Evolutionary conservation across 1,140 invertebrate species (phyloP).

Genomic region (Caenorhabditis latens): DNA sequence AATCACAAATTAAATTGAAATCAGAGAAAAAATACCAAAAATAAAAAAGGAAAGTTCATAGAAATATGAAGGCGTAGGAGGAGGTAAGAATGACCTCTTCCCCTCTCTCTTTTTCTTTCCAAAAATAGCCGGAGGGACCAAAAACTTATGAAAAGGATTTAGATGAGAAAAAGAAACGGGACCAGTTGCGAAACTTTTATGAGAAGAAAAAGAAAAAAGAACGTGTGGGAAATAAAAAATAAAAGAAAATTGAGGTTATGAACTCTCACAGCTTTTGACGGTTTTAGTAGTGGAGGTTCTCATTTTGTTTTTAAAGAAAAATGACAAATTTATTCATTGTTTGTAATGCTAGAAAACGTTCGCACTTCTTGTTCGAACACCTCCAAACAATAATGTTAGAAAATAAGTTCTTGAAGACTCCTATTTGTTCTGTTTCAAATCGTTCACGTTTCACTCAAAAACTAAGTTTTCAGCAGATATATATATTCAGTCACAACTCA

Average conservation of each 20-base stretch:
- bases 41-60: not conserved
- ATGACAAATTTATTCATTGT: too few relatives aligned
- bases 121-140: slow-evolving; percentile 48
- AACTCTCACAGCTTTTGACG: too few relatives aligned
- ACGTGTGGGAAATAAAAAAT: not conserved
- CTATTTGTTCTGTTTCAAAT: too few relatives aligned
- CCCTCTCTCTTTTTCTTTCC: not conserved
- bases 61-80: not conserved
- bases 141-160: slow-evolving; percentile 11
- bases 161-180: not conserved
- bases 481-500: too few relatives aligned
- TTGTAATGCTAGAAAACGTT: too few relatives aligned
- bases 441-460: too few relatives aligned
- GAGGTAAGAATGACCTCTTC: not conserved
- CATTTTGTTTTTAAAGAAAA: too few relatives aligned
- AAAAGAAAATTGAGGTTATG: not conserved
- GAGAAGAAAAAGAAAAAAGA: not conserved
- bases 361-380: too few relatives aligned
- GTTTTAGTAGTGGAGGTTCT: too few relatives aligned
- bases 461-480: too few relatives aligned
- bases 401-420: too few relatives aligned
- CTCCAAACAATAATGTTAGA: too few relatives aligned
- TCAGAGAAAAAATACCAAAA: not conserved
- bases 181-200: not conserved
- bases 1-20: not conserved